Evolutionary conservation across 1,140 invertebrate genomes (phyloP).

Genomic region (Neomicropteryx cornuta): DNA sequence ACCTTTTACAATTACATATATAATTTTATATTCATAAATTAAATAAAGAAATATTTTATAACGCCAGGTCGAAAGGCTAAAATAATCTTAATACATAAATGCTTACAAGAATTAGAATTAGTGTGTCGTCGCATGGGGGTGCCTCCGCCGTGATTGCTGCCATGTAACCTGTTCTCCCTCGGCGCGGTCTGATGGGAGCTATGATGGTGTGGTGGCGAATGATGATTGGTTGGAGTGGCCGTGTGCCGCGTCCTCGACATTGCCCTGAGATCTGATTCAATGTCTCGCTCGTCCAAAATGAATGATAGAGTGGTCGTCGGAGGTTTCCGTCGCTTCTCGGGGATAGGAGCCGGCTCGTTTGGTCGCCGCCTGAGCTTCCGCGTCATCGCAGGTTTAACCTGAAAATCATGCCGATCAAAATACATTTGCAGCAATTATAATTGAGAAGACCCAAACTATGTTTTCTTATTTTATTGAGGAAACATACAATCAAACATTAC

Average conservation of each 20-base stretch:
- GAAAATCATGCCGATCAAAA: constrained; percentile 6
- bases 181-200: background rate
- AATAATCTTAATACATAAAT: too few species aligned
- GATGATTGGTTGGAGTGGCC: constrained; percentile 24
- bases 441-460: constrained; percentile 2
- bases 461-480: background rate
- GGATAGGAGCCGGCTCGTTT: constrained; percentile 84
- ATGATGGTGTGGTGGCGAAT: constrained; percentile 12
- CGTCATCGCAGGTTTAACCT: constrained; percentile 67
- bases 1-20: too few species aligned
- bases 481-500: background rate
- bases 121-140: constrained; percentile 14
- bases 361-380: constrained; percentile 82
- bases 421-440: background rate
- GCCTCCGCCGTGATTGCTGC: too few species aligned
- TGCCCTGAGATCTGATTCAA: constrained; percentile 77
- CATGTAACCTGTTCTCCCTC: too few species aligned
- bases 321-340: constrained; percentile 71
- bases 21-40: too few species aligned
- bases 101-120: too few species aligned
- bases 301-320: constrained; percentile 76
- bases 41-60: too few species aligned
- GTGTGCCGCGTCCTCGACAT: constrained; percentile 53
- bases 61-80: too few species aligned
- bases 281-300: constrained; percentile 78